These are phyloP conservation scores for Chelonus insularis DNA, from an alignment of 1,140 invertebrate genomes.

Conservation along the genomic window DNA sequence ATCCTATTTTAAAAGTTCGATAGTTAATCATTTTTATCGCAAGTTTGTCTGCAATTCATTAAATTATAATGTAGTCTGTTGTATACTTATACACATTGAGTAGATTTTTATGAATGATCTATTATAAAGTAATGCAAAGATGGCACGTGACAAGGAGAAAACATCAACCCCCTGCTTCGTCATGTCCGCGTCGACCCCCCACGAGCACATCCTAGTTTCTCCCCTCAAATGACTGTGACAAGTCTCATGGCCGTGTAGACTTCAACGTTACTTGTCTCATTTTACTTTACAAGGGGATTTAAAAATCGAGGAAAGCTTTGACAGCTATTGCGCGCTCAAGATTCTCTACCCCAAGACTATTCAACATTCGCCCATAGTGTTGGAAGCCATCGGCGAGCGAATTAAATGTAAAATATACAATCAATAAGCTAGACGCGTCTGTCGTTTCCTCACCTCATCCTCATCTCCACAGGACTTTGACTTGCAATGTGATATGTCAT, in stretches of 20 bases:
- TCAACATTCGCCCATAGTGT: conserved; percentile 9
- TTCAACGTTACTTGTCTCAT: conserved; percentile 49
- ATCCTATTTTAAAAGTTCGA: too few species aligned
- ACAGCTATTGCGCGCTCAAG: conserved; percentile 55
- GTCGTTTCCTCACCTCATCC: conserved; percentile 32
- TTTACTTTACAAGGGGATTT: conserved; percentile 58
- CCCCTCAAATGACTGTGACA: not conserved
- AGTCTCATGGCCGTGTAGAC: conserved; percentile 15
- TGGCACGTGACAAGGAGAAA: conserved; percentile 13
- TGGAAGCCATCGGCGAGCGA: conserved; percentile 39
- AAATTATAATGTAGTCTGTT: not conserved
- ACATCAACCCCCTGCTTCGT: conserved; percentile 1
- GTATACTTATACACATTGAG: not conserved
- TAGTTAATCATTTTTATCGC: too few species aligned
- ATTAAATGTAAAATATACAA: conserved; percentile 63
- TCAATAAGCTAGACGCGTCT: conserved; percentile 49
- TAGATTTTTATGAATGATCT: conserved; percentile 5
- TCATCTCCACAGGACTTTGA: conserved; percentile 4
- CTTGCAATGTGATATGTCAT: conserved; percentile 52
- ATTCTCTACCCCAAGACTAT: conserved; percentile 23
- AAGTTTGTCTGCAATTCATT: not conserved
- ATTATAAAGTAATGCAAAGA: conserved; percentile 13
- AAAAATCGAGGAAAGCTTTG: conserved; percentile 57
- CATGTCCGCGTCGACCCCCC: conserved; percentile 11
- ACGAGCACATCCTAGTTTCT: conserved; percentile 7